Evolutionary conservation across 2,113 vertebrate genomes (phyloP).

Genomic region (Galeopterus variegatus): DNA sequence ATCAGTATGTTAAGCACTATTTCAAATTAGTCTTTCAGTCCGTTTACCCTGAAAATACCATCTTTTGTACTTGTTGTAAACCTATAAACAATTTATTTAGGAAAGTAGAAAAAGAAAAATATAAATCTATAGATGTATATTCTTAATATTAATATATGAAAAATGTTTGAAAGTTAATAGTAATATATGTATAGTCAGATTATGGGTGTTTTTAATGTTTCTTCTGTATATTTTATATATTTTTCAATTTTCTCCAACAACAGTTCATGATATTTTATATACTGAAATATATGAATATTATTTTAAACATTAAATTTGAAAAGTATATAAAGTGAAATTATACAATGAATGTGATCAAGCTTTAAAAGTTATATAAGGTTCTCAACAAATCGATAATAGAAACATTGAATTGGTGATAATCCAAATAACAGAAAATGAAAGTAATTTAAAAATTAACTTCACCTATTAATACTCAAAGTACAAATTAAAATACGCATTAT

Average conservation of each 20-base stretch:
- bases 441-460: not conserved
- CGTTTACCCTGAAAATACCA: not conserved
- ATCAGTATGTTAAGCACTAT: not conserved
- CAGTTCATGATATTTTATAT: not conserved
- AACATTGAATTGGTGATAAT: not conserved
- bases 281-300: not conserved
- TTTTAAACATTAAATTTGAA: not conserved
- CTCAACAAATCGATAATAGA: not conserved
- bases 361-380: not conserved
- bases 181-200: not conserved
- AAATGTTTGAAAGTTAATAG: not conserved
- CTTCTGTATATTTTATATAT: not conserved
- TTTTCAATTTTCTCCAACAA: not conserved
- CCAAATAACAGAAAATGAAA: not conserved
- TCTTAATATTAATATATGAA: constrained; percentile 19
- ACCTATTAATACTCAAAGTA: not conserved
- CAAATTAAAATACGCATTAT: not conserved
- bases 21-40: constrained; percentile 42
- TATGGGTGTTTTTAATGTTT: not conserved
- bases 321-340: not conserved
- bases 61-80: not conserved
- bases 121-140: not conserved
- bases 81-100: not conserved
- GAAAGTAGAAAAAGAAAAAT: not conserved
- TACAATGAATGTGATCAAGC: not conserved